Conservation (phyloP, 1,140 invertebrate genomes). For the Zophobas morio region DNA sequence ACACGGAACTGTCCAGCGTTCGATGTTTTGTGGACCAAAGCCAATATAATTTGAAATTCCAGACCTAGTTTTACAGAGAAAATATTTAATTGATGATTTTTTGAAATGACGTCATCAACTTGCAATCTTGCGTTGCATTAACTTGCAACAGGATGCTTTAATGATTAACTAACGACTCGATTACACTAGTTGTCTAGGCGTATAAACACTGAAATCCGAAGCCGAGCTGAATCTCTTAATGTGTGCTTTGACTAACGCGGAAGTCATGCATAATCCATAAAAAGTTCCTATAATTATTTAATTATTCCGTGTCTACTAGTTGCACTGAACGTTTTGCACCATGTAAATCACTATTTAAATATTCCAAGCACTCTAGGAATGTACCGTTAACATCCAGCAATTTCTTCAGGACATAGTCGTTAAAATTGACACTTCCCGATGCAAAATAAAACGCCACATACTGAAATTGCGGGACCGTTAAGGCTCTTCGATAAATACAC, state of each 20-base stretch:
- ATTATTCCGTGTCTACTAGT: conserved; percentile 41
- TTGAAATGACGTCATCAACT: no score
- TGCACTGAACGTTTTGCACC: conserved; percentile 30
- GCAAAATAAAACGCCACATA: conserved; percentile 37
- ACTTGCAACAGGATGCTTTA: no score
- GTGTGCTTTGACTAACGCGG: conserved; percentile 31
- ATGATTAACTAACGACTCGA: conserved; percentile 15
- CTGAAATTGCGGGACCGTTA: conserved; percentile 29
- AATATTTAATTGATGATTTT: no score
- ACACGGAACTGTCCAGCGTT: no score
- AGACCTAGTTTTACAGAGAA: no score
- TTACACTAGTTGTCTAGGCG: conserved; percentile 12
- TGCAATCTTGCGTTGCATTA: no score
- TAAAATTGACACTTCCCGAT: conserved; percentile 50
- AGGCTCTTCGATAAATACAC: conserved; percentile 11
- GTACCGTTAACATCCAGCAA: conserved; percentile 49
- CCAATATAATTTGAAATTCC: no score
- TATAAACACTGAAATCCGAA: conserved; percentile 23
- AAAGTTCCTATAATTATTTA: conserved; percentile 34
- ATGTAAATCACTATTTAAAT: conserved; percentile 36
- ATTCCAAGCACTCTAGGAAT: conserved; percentile 34
- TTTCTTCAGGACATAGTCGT: conserved; percentile 46
- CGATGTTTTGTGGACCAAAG: no score
- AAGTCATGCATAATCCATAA: conserved; percentile 39
- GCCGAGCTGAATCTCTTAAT: conserved; percentile 28